phyloP scores from a whole-genome alignment of 2,888 invertebrate species.

The Spilosoma lubricipeda region DNA sequence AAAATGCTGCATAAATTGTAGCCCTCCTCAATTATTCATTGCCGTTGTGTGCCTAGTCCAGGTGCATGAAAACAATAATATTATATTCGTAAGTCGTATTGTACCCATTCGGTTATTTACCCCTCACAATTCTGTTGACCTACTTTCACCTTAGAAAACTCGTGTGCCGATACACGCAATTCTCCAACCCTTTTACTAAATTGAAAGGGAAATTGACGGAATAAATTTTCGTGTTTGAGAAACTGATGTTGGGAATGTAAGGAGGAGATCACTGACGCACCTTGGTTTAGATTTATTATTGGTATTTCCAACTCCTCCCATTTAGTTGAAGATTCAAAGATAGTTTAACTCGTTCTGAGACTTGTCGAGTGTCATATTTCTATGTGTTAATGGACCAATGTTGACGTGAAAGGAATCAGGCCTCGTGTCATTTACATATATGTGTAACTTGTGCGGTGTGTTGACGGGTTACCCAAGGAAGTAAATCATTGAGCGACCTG shows the following conservation, averaged over 20 bases:
- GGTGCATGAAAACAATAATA: constrained; percentile 16
- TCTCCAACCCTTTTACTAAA: constrained; percentile 2
- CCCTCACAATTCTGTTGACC: constrained; percentile 20
- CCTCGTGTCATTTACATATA: no score
- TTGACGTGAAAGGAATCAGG: background rate
- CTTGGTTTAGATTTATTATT: background rate
- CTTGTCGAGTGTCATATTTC: background rate
- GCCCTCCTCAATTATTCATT: constrained; percentile 4
- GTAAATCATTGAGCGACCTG: background rate
- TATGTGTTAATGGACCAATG: background rate
- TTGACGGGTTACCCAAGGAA: background rate
- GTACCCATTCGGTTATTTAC: constrained; percentile 12
- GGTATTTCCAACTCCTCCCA: background rate
- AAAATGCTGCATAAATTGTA: background rate
- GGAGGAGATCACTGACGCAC: no score
- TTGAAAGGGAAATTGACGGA: background rate
- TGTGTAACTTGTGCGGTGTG: background rate
- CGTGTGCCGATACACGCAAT: background rate
- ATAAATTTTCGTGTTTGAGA: background rate
- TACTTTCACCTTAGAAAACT: constrained; percentile 11
- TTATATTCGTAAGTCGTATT: background rate
- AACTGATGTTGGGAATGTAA: background rate
- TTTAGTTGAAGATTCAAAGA: background rate
- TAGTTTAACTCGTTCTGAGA: no score
- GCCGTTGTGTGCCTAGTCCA: constrained; percentile 11